Percentiles rank a stretch among this genome's conserved stretches.
Conservation (phyloP, 2,888 invertebrate species). For the Pecten maximus region DNA sequence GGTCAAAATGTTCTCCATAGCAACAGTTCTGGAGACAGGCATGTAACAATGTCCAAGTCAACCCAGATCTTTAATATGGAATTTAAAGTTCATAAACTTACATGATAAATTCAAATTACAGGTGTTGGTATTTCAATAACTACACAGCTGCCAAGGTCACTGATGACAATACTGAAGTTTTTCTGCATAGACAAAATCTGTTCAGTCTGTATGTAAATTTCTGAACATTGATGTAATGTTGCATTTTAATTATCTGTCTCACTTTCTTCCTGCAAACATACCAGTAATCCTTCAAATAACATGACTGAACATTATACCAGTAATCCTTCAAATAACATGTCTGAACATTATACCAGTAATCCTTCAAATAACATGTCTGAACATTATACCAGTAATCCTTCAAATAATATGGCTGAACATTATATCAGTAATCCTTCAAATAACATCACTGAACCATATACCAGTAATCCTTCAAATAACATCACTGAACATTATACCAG, state of each 20-base stretch:
- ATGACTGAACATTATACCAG: background rate
- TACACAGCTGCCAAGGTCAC: background rate
- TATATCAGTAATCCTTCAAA: background rate
- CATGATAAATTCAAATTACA: background rate
- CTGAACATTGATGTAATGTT: background rate
- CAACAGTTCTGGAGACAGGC: background rate
- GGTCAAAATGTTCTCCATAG: background rate
- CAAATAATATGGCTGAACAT: background rate
- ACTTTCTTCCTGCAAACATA: background rate
- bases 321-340: too few relatives aligned
- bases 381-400: too few relatives aligned
- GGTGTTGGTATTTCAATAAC: background rate
- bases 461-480: background rate
- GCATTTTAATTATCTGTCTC: background rate
- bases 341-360: too few relatives aligned
- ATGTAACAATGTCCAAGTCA: background rate
- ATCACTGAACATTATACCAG: background rate
- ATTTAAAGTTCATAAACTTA: background rate
- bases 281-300: background rate
- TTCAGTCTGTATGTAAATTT: background rate
- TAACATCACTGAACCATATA: background rate
- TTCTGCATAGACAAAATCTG: conserved; percentile 24
- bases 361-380: background rate
- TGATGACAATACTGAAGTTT: conserved; percentile 2
- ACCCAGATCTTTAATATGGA: background rate